phyloP scores from a whole-genome alignment of 1,140 invertebrate species.

The Yoshiicerus persimilis region DNA sequence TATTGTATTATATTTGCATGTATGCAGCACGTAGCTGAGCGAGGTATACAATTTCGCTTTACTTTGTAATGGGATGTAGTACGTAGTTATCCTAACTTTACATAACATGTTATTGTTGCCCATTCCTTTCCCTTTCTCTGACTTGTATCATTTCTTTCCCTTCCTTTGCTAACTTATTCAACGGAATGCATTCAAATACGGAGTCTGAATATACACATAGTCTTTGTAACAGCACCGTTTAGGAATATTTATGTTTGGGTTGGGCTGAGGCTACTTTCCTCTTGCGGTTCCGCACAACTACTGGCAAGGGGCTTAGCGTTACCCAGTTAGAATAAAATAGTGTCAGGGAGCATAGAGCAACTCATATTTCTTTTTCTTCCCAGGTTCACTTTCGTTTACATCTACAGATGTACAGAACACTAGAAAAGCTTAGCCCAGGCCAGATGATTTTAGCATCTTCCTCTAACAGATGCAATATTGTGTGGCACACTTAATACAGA shows the following conservation, averaged over 20 bases:
- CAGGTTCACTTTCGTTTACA: neutral
- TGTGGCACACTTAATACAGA: no score
- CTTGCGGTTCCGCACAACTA: neutral
- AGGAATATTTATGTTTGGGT: constrained; percentile 17
- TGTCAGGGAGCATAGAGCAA: constrained; percentile 6
- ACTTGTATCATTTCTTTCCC: neutral
- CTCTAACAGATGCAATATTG: neutral
- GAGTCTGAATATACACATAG: neutral
- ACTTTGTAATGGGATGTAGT: neutral
- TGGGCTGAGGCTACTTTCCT: neutral
- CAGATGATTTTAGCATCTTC: neutral
- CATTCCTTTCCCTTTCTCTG: neutral
- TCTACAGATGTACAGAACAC: neutral
- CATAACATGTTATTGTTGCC: neutral
- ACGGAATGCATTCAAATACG: neutral
- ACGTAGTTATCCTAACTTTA: neutral
- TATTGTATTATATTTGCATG: neutral
- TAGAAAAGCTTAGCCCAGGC: neutral
- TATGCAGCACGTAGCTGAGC: neutral
- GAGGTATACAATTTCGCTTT: neutral
- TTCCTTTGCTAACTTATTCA: neutral
- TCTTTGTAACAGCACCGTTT: neutral
- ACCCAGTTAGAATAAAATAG: constrained; percentile 2
- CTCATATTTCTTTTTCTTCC: neutral
- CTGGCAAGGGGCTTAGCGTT: neutral